A percentile compares a stretch with the other conserved stretches of the same genome.
Evolutionary conservation across 2,113 vertebrate species (phyloP).

Genomic region (Scortum barcoo): DNA sequence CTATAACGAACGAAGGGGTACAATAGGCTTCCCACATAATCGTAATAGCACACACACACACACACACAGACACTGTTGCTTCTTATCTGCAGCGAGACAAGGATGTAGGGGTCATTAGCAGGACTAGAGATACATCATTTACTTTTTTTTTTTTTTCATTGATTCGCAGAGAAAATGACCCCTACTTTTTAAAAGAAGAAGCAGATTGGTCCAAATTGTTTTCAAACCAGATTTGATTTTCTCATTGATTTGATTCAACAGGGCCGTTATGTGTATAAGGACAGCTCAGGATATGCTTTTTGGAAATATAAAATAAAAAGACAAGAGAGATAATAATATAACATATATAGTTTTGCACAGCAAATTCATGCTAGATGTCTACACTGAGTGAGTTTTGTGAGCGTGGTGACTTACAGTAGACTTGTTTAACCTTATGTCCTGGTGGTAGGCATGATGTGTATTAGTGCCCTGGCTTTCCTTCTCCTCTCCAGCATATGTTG

Average conservation of each 20-base stretch:
- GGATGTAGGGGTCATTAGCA: slow-evolving; percentile 47
- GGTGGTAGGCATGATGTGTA: slow-evolving; percentile 5
- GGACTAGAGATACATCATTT: slow-evolving; percentile 1
- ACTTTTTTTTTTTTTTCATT: slow-evolving; percentile 13
- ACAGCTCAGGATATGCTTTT: not conserved
- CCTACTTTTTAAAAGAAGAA: slow-evolving; percentile 15
- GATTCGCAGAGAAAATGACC: not conserved
- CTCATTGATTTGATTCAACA: not conserved
- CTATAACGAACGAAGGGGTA: slow-evolving; percentile 73
- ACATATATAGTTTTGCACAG: not conserved
- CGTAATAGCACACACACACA: slow-evolving; percentile 28
- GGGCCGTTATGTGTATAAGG: not conserved
- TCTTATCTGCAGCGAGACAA: slow-evolving; percentile 51
- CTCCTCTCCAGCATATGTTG: slow-evolving; percentile 28
- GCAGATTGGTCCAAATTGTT: not conserved
- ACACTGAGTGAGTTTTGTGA: not conserved
- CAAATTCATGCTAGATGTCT: not conserved
- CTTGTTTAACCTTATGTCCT: not conserved
- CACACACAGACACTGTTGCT: slow-evolving; percentile 36
- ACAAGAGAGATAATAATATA: not conserved
- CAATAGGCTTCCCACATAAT: slow-evolving; percentile 56
- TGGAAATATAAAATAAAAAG: too few species aligned
- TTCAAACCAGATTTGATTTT: not conserved
- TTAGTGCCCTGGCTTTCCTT: not conserved
- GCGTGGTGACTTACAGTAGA: not conserved